A percentile compares a stretch with the other conserved stretches of the same genome.
Evolutionary conservation across 2,113 vertebrate species (phyloP).

Genomic region (Pygoscelis adeliae): DNA sequence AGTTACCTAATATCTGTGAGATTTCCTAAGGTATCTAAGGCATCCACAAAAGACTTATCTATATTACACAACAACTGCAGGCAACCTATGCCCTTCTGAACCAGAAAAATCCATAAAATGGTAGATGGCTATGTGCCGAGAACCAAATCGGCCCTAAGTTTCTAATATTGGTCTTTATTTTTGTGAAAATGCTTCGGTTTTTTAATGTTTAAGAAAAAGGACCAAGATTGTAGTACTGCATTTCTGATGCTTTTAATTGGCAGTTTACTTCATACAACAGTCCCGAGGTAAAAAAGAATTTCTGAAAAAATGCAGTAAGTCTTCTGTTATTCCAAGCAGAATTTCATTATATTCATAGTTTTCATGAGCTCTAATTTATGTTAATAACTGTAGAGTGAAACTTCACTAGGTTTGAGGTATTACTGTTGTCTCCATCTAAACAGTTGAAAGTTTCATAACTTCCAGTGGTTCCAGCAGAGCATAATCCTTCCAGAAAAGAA

Average conservation of each 20-base stretch:
- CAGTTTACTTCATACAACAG: neutral
- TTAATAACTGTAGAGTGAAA: neutral
- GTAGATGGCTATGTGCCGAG: neutral
- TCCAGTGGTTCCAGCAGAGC: neutral
- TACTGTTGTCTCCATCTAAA: neutral
- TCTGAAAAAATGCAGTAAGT: neutral
- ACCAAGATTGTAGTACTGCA: neutral
- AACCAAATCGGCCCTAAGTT: neutral
- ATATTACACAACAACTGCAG: neutral
- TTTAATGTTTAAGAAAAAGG: neutral
- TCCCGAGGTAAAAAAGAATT: neutral
- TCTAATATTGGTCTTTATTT: neutral
- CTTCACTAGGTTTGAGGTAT: neutral
- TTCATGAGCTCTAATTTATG: neutral
- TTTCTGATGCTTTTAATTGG: neutral
- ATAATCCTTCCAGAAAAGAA: neutral
- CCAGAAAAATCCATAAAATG: neutral
- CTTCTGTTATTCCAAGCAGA: neutral
- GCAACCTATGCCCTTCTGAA: neutral
- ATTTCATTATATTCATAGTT: neutral
- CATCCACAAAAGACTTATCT: neutral
- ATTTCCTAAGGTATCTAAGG: neutral
- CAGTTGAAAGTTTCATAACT: neutral
- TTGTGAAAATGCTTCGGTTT: neutral
- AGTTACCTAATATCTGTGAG: neutral